Conservation (phyloP, 2,888 invertebrate species). For the Tryphoninae sp. region DNA sequence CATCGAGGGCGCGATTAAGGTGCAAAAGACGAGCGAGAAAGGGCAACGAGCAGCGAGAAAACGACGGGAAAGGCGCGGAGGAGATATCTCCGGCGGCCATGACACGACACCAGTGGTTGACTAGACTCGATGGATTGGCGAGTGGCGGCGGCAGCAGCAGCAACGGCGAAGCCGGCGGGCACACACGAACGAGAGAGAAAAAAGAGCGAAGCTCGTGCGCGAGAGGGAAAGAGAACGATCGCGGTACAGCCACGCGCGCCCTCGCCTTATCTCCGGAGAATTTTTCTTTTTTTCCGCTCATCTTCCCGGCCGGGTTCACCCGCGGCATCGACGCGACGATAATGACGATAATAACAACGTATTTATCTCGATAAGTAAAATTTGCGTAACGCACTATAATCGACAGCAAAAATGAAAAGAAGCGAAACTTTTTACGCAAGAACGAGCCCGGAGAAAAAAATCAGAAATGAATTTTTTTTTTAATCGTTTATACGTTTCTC, state of each 20-base stretch:
- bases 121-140: conserved; percentile 61
- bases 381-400: background rate
- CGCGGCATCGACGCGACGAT: conserved; percentile 13
- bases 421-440: no score
- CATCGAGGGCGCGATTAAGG: conserved; percentile 27
- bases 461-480: no score
- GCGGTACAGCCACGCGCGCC: conserved; percentile 63
- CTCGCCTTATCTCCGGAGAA: conserved; percentile 50
- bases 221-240: conserved; percentile 59
- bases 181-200: conserved; percentile 52
- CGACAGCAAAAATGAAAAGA: no score
- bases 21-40: background rate
- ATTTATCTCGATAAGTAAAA: background rate
- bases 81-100: conserved; percentile 59
- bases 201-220: conserved; percentile 65
- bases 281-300: conserved; percentile 25
- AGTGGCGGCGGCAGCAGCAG: conserved; percentile 60
- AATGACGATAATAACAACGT: conserved; percentile 19
- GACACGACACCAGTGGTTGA: conserved; percentile 59
- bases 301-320: conserved; percentile 18
- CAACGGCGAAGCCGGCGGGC: conserved; percentile 54
- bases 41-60: conserved; percentile 32
- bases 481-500: background rate
- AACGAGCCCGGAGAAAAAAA: no score
- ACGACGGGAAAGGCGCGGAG: conserved; percentile 47